These are phyloP conservation scores for Aleiodes alternator DNA, from an alignment of 2,888 invertebrate genomes.

Conservation along the genomic window DNA sequence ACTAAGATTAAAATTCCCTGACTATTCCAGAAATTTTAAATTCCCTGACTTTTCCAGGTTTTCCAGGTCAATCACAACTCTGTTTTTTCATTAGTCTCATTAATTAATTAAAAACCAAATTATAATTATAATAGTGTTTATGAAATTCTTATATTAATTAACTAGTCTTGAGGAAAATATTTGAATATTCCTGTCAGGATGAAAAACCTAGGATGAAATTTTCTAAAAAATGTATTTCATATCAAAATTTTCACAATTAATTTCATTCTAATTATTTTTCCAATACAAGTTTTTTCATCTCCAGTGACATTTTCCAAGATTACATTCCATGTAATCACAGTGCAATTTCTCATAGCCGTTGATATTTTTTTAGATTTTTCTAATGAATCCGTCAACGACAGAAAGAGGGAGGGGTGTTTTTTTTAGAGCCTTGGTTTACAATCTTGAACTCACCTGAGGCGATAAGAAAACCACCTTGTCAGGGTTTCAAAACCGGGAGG, in stretches of 20 bases:
- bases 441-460: slow-evolving; percentile 60
- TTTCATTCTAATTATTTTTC: slow-evolving; percentile 10
- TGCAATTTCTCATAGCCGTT: slow-evolving; percentile 48
- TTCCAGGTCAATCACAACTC: too few relatives aligned
- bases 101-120: too few relatives aligned
- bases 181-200: too few relatives aligned
- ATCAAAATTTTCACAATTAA: slow-evolving; percentile 33
- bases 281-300: slow-evolving; percentile 19
- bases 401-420: slow-evolving; percentile 29
- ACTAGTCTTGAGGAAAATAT: too few relatives aligned
- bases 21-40: too few relatives aligned
- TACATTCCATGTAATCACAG: slow-evolving; percentile 63
- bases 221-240: background rate
- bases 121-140: too few relatives aligned
- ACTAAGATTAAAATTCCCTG: too few relatives aligned
- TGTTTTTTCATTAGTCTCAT: too few relatives aligned
- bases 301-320: slow-evolving; percentile 56
- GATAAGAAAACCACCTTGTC: slow-evolving; percentile 53
- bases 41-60: too few relatives aligned
- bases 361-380: slow-evolving; percentile 59
- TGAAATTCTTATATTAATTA: too few relatives aligned
- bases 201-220: too few relatives aligned
- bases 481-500: slow-evolving; percentile 21
- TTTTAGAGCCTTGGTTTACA: slow-evolving; percentile 51
- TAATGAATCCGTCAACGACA: slow-evolving; percentile 70